A percentile compares a stretch with the other conserved stretches of the same genome.
Evolutionary conservation across 2,888 invertebrate genomes (phyloP).

Genomic region (Pollenia amentaria): DNA sequence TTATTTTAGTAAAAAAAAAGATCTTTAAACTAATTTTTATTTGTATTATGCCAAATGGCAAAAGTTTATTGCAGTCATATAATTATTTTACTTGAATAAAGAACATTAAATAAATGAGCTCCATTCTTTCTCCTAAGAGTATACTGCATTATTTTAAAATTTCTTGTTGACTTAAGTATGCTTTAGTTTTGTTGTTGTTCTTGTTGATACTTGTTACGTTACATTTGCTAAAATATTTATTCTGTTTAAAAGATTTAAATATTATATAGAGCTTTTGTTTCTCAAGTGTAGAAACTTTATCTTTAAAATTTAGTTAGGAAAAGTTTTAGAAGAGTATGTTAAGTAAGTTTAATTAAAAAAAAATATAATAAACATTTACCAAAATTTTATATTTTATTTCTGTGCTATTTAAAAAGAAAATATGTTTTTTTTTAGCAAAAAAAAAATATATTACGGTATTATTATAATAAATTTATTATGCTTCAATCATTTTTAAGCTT

Average conservation of each 20-base stretch:
- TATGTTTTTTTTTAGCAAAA: too few relatives aligned
- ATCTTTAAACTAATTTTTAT: too few relatives aligned
- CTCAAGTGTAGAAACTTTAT: background rate
- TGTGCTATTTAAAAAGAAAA: too few relatives aligned
- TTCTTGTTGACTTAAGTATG: background rate
- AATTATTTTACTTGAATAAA: background rate
- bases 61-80: slow-evolving; percentile 4
- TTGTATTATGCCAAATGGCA: background rate
- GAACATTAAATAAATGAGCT: background rate
- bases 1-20: background rate
- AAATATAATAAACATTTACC: too few relatives aligned
- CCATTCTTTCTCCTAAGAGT: background rate
- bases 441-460: too few relatives aligned
- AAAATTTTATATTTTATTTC: too few relatives aligned
- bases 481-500: too few relatives aligned
- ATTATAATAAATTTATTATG: too few relatives aligned
- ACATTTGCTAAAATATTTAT: too few relatives aligned
- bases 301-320: too few relatives aligned
- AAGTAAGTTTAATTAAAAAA: too few relatives aligned
- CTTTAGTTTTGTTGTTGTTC: background rate
- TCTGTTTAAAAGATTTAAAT: background rate
- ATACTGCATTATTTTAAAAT: background rate
- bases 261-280: background rate
- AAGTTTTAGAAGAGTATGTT: too few relatives aligned
- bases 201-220: background rate